Percentiles rank a stretch among this genome's conserved stretches.
These are phyloP conservation scores for Pipistrellus kuhlii DNA, from an alignment of 2,797 vertebrate species.

Conservation along the genomic window DNA sequence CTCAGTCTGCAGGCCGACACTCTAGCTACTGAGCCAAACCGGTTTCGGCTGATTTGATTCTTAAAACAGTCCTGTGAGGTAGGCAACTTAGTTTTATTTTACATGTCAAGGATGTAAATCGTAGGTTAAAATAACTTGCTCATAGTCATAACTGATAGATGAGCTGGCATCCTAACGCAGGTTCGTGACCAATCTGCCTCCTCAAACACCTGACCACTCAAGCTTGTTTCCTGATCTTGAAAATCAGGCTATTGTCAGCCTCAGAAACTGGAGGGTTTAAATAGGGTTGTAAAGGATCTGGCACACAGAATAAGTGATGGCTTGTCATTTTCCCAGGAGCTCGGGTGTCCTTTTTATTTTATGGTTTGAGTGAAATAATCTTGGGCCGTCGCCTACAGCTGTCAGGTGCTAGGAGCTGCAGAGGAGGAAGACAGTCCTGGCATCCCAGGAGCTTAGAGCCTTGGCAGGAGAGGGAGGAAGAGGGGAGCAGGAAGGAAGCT, in stretches of 20 bases:
- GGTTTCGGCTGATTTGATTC: background rate
- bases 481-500: background rate
- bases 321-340: background rate
- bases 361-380: constrained; percentile 2
- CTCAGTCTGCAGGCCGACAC: too few relatives aligned
- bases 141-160: background rate
- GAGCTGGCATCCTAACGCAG: background rate
- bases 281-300: background rate
- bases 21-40: too few relatives aligned
- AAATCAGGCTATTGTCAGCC: background rate
- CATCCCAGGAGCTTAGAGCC: background rate
- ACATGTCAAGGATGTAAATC: background rate
- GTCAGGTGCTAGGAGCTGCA: background rate
- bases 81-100: constrained; percentile 1
- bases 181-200: background rate
- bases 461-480: background rate
- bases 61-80: constrained; percentile 4
- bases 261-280: background rate
- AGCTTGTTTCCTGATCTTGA: background rate
- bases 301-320: background rate
- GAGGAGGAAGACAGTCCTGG: background rate
- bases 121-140: background rate
- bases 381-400: background rate
- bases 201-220: background rate
- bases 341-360: constrained; percentile 52